Evolutionary conservation across 2,113 vertebrate species (phyloP).

Genomic region (Tinamus guttatus): DNA sequence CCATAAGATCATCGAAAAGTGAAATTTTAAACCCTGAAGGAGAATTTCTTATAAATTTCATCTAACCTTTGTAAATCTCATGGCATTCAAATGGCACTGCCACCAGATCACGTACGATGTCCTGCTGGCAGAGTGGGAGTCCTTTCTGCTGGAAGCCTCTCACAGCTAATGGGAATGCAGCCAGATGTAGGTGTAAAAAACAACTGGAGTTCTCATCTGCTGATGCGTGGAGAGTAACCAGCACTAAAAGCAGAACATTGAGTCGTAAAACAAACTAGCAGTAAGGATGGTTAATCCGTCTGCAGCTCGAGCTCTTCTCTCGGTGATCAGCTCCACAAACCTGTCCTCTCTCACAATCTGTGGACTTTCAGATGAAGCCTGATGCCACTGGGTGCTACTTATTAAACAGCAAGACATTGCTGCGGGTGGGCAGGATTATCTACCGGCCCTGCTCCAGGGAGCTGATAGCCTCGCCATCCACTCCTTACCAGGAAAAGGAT

Average conservation of each 20-base stretch:
- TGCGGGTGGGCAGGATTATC: rapidly evolving
- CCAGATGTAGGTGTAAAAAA: rapidly evolving
- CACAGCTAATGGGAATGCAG: rapidly evolving
- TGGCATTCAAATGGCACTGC: rapidly evolving
- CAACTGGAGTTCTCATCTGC: not conserved
- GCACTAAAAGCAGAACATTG: not conserved
- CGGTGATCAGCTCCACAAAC: rapidly evolving
- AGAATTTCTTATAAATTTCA: not conserved
- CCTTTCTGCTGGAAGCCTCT: not conserved
- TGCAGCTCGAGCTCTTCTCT: rapidly evolving
- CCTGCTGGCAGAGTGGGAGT: rapidly evolving
- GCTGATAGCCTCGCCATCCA: rapidly evolving
- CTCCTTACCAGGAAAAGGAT: rapidly evolving
- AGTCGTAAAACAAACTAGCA: not conserved
- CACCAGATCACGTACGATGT: rapidly evolving
- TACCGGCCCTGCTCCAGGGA: rapidly evolving
- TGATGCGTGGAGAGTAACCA: not conserved
- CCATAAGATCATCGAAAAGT: not conserved
- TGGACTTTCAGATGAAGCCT: rapidly evolving
- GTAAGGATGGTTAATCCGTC: too few relatives aligned
- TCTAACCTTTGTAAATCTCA: rapidly evolving
- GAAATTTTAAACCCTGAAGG: not conserved
- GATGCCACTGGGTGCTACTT: rapidly evolving
- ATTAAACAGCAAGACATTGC: rapidly evolving
- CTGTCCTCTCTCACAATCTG: rapidly evolving